Evolutionary conservation across 2,888 invertebrate species (phyloP).

Genomic region (Craniophora ligustri): DNA sequence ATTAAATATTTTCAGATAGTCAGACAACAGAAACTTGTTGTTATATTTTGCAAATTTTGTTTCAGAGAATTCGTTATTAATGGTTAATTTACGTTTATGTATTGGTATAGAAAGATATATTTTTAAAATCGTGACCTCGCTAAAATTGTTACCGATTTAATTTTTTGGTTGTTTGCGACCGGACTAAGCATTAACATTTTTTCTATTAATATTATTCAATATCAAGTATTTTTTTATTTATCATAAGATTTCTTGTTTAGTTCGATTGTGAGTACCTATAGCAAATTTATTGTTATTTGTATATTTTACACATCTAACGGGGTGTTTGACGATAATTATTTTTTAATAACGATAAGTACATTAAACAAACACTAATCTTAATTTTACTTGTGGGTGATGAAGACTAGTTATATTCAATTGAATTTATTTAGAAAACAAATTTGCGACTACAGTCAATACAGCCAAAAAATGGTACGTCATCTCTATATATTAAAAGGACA

Average conservation of each 20-base stretch:
- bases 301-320: neutral
- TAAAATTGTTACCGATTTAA: constrained; percentile 61
- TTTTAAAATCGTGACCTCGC: constrained; percentile 48
- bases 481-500: too few species aligned
- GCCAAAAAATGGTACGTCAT: too few species aligned
- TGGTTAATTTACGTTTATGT: constrained; percentile 7
- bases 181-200: constrained; percentile 21
- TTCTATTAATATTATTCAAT: too few species aligned
- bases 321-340: neutral
- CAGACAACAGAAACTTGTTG: too few species aligned
- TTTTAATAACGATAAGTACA: too few species aligned
- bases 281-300: neutral
- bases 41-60: neutral
- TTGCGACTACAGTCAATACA: too few species aligned
- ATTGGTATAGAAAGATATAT: constrained; percentile 14
- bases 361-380: too few species aligned
- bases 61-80: neutral
- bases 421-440: too few species aligned
- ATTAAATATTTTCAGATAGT: too few species aligned
- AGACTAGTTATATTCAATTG: too few species aligned
- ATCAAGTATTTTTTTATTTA: neutral
- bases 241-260: neutral
- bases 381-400: too few species aligned
- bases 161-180: constrained; percentile 44
- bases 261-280: neutral